Base-by-base conservation (phyloP, 2,113 vertebrate genomes). In the Cynoglossus semilaevis region DNA sequence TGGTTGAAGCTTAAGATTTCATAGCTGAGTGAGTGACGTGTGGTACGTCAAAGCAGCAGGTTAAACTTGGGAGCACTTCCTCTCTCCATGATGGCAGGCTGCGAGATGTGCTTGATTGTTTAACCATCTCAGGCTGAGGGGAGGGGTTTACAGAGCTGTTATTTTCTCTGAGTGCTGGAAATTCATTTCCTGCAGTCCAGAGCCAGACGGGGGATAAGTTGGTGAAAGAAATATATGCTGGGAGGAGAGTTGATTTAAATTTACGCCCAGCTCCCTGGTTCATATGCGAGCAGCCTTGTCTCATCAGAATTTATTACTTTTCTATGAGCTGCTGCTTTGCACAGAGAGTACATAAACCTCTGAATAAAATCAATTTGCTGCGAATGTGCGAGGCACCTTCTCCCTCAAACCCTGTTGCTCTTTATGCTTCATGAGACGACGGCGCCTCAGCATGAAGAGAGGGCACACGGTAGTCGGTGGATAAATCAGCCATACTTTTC, bases 351-450 rank as follows among this genome's bases (percentile, higher is more conserved):
- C 83, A 85, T 88, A 85, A 88, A 88, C 75, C 64, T 71, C 56
- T 55, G 81, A 87, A 85, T 83, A 72, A 87, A 85, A 87, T 85
- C 85, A 85, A 85, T 87, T 88, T 83, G 55, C 68, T 79, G 67
- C 58, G 77, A 88, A 84, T 72, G 81, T 65, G 67, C 38, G 63
- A 54, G 37, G 58, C 49, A 41, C 62, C 72, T 78, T 77, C 45
- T 49, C 15, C 36, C 47, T 49, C 36, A 44, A 85, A 79, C 44
- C 63, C 10, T 43, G 42, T 69, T 65, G 72, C 80, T 83, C 74
- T 79, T 85, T 80, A 78, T 85, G 79, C 85, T 85, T 80, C 71
- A 73, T 66, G 79, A 63, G 63, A 70, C 17, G n/a, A 16, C 36
- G 16, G 66, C 15, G 38, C 74, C 75, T 51, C 17, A 55, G 60